Evolutionary conservation across 2,113 vertebrate species (phyloP).

Genomic region (Peucedramus taeniatus): DNA sequence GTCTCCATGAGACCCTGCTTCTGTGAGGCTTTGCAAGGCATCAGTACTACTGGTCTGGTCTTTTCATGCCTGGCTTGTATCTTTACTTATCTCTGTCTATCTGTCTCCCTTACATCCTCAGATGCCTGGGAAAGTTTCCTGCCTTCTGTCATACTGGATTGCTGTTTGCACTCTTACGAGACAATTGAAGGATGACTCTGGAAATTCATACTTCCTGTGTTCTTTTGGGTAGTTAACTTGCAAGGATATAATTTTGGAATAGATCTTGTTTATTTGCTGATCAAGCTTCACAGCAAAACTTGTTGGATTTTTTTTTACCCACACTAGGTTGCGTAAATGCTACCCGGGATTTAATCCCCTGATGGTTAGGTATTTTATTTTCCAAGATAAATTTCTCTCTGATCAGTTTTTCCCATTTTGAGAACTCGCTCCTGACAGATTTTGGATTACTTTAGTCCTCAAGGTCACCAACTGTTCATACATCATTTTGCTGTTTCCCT

Average conservation of each 20-base stretch:
- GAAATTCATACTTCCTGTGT: not conserved
- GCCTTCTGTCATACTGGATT: not conserved
- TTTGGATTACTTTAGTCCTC: not conserved
- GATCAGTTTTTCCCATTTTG: not conserved
- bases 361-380: not conserved
- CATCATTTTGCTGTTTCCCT: not conserved
- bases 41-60: not conserved
- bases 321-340: not conserved
- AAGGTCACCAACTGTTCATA: not conserved
- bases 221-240: not conserved
- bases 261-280: not conserved
- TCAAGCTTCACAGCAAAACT: not conserved
- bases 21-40: not conserved
- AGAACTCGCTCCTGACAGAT: not conserved
- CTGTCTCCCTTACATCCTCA: not conserved
- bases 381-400: not conserved
- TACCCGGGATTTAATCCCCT: not conserved
- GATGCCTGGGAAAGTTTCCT: not conserved
- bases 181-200: not conserved
- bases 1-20: not conserved
- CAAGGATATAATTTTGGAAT: not conserved
- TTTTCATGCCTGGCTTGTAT: not conserved
- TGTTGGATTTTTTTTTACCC: not conserved
- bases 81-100: not conserved
- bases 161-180: not conserved